A percentile compares a stretch with the other conserved stretches of the same genome.
Conservation (phyloP, 2,797 vertebrate species). For the Siniperca scherzeri region DNA sequence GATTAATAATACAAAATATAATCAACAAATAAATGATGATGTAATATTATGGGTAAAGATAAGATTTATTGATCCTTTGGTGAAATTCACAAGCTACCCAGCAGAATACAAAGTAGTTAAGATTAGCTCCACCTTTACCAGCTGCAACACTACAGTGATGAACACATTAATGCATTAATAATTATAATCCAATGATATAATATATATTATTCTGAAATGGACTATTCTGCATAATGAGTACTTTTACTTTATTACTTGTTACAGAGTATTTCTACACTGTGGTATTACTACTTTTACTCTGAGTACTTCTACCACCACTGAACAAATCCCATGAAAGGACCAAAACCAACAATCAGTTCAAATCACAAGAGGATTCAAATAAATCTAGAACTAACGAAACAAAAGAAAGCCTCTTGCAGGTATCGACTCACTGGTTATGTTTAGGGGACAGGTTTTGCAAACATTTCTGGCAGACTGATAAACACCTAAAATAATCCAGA, state of each 20-base stretch:
- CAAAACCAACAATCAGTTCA: not conserved
- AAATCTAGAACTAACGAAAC: not conserved
- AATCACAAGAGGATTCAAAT: not conserved
- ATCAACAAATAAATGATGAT: no score
- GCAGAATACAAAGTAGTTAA: no score
- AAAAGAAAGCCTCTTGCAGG: not conserved
- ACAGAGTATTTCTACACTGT: no score
- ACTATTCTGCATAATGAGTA: not conserved
- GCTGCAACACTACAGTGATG: no score
- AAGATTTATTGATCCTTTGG: no score
- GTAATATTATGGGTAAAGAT: no score
- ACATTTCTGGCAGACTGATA: not conserved
- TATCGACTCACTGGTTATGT: not conserved
- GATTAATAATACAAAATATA: no score
- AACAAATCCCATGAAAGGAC: not conserved
- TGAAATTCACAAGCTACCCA: no score
- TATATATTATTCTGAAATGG: no score
- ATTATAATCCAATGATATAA: no score
- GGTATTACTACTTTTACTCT: not conserved
- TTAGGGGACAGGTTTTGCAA: not conserved
- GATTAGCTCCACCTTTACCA: no score
- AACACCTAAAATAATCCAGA: conserved; percentile 18
- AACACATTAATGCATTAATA: no score
- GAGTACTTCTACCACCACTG: not conserved
- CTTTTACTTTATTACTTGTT: not conserved